A percentile compares a stretch with the other conserved stretches of the same genome.
Conservation (phyloP, 2,113 vertebrate species). For the Chelonoidis abingdonii region DNA sequence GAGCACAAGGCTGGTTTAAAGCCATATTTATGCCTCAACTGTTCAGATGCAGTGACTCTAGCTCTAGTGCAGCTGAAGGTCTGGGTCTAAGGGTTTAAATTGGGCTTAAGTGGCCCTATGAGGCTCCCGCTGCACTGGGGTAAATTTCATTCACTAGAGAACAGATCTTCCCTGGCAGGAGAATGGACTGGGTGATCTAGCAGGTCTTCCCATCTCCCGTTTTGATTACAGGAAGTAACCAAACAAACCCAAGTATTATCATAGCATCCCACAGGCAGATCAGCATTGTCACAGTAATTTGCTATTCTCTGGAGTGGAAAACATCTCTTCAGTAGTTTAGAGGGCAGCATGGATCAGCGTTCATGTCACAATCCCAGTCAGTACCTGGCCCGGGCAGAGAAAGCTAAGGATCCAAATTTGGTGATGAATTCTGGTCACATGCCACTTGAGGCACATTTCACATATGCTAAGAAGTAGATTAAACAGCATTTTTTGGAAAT, state of each 20-base stretch:
- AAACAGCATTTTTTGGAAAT: background rate
- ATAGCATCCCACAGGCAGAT: background rate
- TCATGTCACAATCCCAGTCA: too few relatives aligned
- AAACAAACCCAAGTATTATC: background rate
- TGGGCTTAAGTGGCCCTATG: background rate
- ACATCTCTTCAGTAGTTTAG: background rate
- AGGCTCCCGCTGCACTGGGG: background rate
- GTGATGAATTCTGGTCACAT: too few relatives aligned
- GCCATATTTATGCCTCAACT: background rate
- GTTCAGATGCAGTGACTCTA: background rate
- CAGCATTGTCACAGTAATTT: background rate
- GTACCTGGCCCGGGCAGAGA: too few relatives aligned
- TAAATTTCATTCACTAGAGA: background rate
- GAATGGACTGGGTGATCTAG: background rate
- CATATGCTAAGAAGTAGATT: background rate
- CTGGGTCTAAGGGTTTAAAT: background rate
- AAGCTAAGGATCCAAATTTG: too few relatives aligned
- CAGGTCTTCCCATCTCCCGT: background rate
- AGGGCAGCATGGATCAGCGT: too few relatives aligned
- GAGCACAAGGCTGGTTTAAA: background rate
- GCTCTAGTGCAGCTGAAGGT: background rate
- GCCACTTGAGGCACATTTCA: too few relatives aligned
- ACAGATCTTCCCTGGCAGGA: background rate
- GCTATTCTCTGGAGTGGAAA: accelerated
- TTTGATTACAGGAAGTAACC: background rate